These are phyloP conservation scores for Lucilia sericata DNA, from an alignment of 1,140 invertebrate species.

Conservation along the genomic window DNA sequence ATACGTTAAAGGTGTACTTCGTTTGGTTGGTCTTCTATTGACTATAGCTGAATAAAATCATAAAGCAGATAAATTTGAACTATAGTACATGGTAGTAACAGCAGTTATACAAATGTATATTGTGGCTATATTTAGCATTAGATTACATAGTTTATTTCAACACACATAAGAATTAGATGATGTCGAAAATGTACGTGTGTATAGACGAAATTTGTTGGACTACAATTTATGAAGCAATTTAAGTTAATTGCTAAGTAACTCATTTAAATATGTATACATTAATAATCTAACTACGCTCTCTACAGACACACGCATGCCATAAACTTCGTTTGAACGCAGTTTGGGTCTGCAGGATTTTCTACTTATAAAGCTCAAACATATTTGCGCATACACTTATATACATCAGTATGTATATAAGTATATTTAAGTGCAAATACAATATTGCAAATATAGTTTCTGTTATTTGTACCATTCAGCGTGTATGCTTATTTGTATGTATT, in stretches of 20 bases:
- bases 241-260: slow-evolving; percentile 32
- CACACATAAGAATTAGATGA: background rate
- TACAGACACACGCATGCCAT: too few species aligned
- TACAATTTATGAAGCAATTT: slow-evolving; percentile 33
- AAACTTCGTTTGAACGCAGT: too few species aligned
- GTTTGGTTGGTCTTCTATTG: background rate
- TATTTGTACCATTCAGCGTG: too few species aligned
- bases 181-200: background rate
- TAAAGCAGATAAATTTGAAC: background rate
- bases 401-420: too few species aligned
- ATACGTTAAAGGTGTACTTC: background rate
- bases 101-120: background rate
- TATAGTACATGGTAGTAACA: background rate
- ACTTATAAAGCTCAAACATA: too few species aligned
- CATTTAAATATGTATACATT: slow-evolving; percentile 23
- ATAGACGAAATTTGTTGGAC: background rate
- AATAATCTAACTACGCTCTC: background rate
- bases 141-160: background rate
- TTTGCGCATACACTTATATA: too few species aligned
- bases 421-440: too few species aligned
- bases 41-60: background rate
- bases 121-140: background rate
- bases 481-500: too few species aligned
- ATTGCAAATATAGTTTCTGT: too few species aligned
- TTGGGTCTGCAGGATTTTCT: too few species aligned